Evolutionary conservation across 1,140 invertebrate genomes (phyloP).

Genomic region (Paraescarpia echinospica): DNA sequence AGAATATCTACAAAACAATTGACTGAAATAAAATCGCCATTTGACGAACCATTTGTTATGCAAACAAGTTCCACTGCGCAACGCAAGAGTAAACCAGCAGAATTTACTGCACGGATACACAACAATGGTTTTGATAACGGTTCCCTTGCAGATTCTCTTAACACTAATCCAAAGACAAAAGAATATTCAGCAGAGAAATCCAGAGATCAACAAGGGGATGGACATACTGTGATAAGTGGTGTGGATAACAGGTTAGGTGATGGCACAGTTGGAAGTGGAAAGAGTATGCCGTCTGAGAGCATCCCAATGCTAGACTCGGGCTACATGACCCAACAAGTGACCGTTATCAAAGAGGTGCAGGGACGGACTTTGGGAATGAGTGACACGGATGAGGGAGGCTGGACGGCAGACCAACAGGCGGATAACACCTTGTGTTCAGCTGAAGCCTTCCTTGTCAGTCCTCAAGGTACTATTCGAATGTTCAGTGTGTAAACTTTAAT

Average conservation of each 20-base stretch:
- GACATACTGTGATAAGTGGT: not conserved
- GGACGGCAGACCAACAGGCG: not conserved
- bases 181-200: not conserved
- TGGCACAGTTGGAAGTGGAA: not conserved
- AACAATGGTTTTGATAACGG: not conserved
- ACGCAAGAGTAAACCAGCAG: not conserved
- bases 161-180: not conserved
- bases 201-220: not conserved
- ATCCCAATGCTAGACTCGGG: not conserved
- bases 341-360: not conserved
- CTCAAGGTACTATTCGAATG: not conserved
- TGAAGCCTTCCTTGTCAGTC: not conserved
- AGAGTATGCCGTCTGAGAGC: not conserved
- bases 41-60: slow-evolving; percentile 30
- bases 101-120: not conserved
- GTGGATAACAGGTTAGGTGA: slow-evolving; percentile 9
- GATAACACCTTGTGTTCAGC: not conserved
- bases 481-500: not conserved
- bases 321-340: not conserved
- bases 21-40: slow-evolving; percentile 28
- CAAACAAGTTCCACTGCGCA: not conserved
- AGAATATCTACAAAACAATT: slow-evolving; percentile 23
- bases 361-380: not conserved
- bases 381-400: not conserved
- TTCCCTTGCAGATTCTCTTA: not conserved